A percentile compares a stretch with the other conserved stretches of the same genome.
Conservation (phyloP, 2,797 vertebrate genomes). For the Bradypodion ventrale region DNA sequence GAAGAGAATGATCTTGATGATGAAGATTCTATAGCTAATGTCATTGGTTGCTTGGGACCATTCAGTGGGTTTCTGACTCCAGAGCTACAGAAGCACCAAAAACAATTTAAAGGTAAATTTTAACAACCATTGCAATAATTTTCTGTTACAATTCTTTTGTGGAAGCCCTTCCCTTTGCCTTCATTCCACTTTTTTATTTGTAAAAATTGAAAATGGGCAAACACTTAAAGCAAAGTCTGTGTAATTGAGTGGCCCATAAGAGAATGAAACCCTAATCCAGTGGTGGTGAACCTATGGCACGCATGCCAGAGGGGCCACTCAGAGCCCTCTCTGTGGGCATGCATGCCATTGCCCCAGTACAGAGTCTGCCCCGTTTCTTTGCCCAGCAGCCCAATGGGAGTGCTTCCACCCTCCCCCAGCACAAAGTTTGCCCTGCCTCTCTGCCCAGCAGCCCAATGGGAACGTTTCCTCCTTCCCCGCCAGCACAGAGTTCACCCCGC, state of each 20-base stretch:
- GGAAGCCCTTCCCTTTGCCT: background rate
- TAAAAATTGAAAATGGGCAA: background rate
- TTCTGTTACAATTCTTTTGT: background rate
- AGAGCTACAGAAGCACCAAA: constrained; percentile 93
- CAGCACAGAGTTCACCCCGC: too few relatives aligned
- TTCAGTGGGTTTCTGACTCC: constrained; percentile 91
- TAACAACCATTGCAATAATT: too few relatives aligned
- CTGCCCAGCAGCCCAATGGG: too few relatives aligned
- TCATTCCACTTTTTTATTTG: background rate
- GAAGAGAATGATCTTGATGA: constrained; percentile 93
- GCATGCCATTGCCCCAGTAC: too few relatives aligned
- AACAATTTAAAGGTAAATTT: constrained; percentile 88
- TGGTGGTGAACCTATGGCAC: too few relatives aligned
- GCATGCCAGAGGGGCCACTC: too few relatives aligned
- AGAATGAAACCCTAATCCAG: background rate
- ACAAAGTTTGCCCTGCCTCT: too few relatives aligned
- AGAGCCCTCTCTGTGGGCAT: too few relatives aligned
- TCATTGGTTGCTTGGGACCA: constrained; percentile 94
- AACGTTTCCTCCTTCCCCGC: too few relatives aligned
- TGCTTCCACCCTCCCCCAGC: too few relatives aligned
- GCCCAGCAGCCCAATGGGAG: too few relatives aligned
- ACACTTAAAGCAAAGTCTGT: constrained; percentile 34
- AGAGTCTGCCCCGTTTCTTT: too few relatives aligned
- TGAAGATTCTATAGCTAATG: constrained; percentile 87
- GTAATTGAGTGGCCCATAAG: background rate